phyloP scores from a whole-genome alignment of 2,888 invertebrate species.

The Sarcophaga carnaria region DNA sequence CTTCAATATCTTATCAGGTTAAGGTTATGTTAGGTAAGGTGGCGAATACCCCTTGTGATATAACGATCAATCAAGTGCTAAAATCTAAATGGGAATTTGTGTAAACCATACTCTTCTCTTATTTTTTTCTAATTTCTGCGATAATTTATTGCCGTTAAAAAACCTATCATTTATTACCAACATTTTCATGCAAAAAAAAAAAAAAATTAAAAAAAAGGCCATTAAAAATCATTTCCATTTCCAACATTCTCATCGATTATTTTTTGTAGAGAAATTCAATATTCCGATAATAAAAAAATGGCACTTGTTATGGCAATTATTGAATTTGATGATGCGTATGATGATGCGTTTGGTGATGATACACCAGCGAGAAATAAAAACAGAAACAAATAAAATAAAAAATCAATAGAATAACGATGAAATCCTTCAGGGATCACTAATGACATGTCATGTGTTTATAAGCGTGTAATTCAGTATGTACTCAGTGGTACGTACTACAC shows the following conservation, averaged over 20 bases:
- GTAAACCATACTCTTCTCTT: background rate
- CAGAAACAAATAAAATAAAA: background rate
- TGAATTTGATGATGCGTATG: constrained; percentile 66
- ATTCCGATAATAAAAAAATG: constrained; percentile 52
- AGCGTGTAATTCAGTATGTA: background rate
- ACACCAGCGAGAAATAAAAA: background rate
- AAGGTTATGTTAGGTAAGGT: too few species aligned
- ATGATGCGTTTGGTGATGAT: constrained; percentile 21
- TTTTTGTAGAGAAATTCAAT: constrained; percentile 28
- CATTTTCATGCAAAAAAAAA: background rate
- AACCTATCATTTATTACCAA: background rate
- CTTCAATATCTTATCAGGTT: too few species aligned
- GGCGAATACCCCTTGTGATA: too few species aligned
- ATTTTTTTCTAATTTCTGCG: background rate
- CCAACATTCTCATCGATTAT: constrained; percentile 9
- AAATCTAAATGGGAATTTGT: too few species aligned
- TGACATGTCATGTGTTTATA: constrained; percentile 36
- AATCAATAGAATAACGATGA: constrained; percentile 24
- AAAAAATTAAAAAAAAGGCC: background rate
- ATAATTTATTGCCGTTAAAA: background rate
- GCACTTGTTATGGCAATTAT: constrained; percentile 71
- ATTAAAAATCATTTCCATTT: background rate
- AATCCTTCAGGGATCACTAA: constrained; percentile 63
- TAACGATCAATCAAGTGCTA: too few species aligned
- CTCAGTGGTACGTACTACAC: background rate